These are phyloP conservation scores for Dissostichus mawsoni DNA, from an alignment of 2,113 vertebrate species.

Conservation along the genomic window DNA sequence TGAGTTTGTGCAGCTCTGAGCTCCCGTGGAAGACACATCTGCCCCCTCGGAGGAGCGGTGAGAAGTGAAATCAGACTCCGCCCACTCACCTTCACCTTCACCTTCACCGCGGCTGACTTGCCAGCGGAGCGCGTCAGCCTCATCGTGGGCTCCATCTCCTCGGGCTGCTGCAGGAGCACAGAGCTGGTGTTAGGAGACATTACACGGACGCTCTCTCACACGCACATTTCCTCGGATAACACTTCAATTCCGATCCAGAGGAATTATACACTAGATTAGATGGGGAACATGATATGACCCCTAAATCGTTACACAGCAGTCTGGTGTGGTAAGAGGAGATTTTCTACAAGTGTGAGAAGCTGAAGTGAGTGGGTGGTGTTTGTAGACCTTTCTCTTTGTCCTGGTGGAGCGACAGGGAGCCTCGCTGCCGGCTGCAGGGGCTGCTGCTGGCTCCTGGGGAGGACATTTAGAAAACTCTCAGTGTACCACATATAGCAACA, in stretches of 20 bases:
- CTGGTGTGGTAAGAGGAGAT: conserved; percentile 23
- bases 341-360: conserved; percentile 41
- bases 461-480: conserved; percentile 10
- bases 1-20: no score
- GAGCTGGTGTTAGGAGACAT: conserved; percentile 42
- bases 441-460: conserved; percentile 13
- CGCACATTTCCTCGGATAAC: conserved; percentile 14
- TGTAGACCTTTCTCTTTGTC: conserved; percentile 73
- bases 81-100: conserved; percentile 81
- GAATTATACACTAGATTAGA: conserved; percentile 69
- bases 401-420: conserved; percentile 27
- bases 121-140: conserved; percentile 79
- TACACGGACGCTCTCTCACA: conserved; percentile 12
- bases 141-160: conserved; percentile 62
- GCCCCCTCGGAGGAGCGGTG: background rate
- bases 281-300: conserved; percentile 47
- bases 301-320: conserved; percentile 46
- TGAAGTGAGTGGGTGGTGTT: conserved; percentile 23
- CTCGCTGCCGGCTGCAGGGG: background rate
- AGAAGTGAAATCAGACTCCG: conserved; percentile 54
- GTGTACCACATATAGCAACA: background rate
- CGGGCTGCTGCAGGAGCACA: conserved; percentile 73
- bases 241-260: conserved; percentile 44
- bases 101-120: conserved; percentile 79
- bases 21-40: no score